Base-by-base conservation (phyloP, 92 coral and sea anemone genomes). In the Porites cylindrica region DNA sequence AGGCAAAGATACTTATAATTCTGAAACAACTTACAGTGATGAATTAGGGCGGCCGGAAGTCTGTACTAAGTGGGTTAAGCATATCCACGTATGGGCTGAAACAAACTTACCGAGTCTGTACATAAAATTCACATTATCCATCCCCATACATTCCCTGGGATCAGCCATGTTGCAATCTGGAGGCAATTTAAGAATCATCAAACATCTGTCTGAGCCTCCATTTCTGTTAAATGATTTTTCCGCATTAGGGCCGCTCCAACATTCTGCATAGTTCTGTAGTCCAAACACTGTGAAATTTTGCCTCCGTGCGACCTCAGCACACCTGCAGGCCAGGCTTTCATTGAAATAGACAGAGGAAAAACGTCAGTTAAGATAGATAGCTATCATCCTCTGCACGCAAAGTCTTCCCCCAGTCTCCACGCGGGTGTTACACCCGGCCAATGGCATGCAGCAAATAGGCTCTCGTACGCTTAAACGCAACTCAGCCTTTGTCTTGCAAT, bases 181-280 rank as follows among this genome's bases (percentile, higher is more conserved):
- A 51, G 26, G 73, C 12, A 79, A 88, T 51, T 32, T 58, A 11
- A 88, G 81, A 29, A 63, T 23, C 84, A 75, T 59, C 16, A 90
- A 38, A 65, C 95, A 92, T 0, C 52, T 16, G 43, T 62, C 68
- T 50, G 93, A 90, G 8, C 6, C 51, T 0, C 79, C 75, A 19
- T 86, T 88, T 10, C 71, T 82, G 52, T 60, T 43, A 66, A 86
- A 90, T 1, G 68, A 70, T 4, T 61, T 70, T 24, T 50, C 81
- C n/a, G 75, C 89, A 71, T 72, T 78, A 81, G 81, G 66, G 26
- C 95, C 95, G 52, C 90, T 86, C 95, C 95, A 92, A 66, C 95
- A 92, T 70, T 92, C 95, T 20, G 82, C 95, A 76, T 81, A 92
- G 83, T 92, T 92, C 86, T 90, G 95, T 52, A 92, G 75, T 56